Conservation (phyloP, 2,888 invertebrate genomes). For the Boloria euphrosyne region DNA sequence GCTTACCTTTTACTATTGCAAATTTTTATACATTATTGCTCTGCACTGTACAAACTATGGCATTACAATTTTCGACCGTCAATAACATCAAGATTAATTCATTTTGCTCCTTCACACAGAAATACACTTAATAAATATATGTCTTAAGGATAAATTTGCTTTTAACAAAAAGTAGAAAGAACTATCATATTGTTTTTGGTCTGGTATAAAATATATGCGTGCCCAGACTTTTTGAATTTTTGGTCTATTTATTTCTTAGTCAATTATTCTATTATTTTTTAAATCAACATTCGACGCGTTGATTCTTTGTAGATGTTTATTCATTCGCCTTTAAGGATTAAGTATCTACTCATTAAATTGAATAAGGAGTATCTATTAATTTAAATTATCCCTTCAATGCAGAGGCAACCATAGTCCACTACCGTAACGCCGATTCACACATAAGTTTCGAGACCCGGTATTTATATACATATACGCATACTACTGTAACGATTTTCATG, state of each 20-base stretch:
- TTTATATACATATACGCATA: no score
- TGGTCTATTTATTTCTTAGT: slow-evolving; percentile 69
- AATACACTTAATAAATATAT: neutral
- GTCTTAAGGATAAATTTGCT: slow-evolving; percentile 22
- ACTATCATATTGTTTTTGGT: slow-evolving; percentile 40
- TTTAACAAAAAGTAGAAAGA: neutral
- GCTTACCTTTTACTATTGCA: slow-evolving; percentile 37
- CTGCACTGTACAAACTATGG: slow-evolving; percentile 38
- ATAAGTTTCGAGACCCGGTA: no score
- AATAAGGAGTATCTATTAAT: no score
- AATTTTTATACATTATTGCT: slow-evolving; percentile 42
- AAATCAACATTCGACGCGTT: no score
- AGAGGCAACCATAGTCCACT: no score
- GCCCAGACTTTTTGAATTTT: slow-evolving; percentile 64
- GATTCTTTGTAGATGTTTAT: no score
- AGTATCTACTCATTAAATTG: no score
- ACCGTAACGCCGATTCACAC: no score
- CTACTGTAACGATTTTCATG: no score
- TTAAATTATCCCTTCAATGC: no score
- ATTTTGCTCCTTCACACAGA: neutral
- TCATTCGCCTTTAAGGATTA: no score
- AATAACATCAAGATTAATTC: slow-evolving; percentile 31
- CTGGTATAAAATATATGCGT: slow-evolving; percentile 46
- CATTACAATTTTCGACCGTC: slow-evolving; percentile 35
- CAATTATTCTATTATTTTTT: slow-evolving; percentile 19